These are phyloP conservation scores for Acanthiza pusilla DNA, from an alignment of 2,797 vertebrate species.

Conservation along the genomic window DNA sequence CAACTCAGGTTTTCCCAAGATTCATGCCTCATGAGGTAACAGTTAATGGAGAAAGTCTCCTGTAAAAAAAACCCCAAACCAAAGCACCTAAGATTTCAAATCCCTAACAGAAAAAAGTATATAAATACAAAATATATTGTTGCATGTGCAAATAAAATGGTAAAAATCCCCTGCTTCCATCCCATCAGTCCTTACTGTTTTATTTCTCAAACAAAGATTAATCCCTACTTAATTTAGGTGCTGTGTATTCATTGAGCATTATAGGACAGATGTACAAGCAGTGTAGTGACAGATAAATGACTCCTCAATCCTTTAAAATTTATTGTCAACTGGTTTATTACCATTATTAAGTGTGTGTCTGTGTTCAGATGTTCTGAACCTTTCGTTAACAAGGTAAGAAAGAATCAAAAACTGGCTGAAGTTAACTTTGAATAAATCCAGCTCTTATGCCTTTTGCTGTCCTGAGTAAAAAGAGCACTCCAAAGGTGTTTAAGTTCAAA, in stretches of 20 bases:
- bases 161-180: not conserved
- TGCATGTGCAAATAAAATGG: not conserved
- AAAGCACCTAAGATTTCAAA: not conserved
- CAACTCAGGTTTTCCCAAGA: not conserved
- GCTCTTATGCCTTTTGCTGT: not conserved
- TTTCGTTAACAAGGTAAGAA: not conserved
- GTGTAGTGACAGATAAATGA: not conserved
- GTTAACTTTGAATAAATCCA: not conserved
- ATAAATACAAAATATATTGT: not conserved
- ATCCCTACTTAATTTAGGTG: not conserved
- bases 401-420: not conserved
- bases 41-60: not conserved
- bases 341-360: not conserved
- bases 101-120: not conserved
- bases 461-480: not conserved
- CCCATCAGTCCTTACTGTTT: not conserved
- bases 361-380: not conserved
- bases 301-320: not conserved
- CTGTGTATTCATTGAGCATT: not conserved
- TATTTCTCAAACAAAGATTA: not conserved
- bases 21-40: not conserved
- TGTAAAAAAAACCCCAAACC: not conserved
- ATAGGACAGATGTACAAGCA: not conserved
- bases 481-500: not conserved
- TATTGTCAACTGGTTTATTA: not conserved